Evolutionary conservation across 2,797 vertebrate genomes (phyloP).

Genomic region (Atherinosoma microstoma): DNA sequence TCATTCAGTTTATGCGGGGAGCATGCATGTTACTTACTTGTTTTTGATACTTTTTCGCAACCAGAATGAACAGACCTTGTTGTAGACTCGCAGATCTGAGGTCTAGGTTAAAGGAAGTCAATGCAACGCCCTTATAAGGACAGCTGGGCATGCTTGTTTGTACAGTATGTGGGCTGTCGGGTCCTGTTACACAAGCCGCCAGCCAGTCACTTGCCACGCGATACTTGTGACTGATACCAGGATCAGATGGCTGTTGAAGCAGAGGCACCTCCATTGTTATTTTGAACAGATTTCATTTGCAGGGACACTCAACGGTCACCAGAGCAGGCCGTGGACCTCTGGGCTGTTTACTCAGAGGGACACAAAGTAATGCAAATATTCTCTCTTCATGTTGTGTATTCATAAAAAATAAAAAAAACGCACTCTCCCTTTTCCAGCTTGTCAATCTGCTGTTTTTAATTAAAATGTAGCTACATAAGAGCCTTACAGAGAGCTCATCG

Average conservation of each 20-base stretch:
- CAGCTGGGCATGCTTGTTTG: background rate
- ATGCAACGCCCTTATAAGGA: background rate
- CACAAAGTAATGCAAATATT: background rate
- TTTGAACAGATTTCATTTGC: conserved; percentile 34
- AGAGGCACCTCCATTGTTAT: conserved; percentile 36
- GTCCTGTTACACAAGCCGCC: conserved; percentile 43
- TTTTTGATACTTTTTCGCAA: background rate
- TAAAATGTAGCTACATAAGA: background rate
- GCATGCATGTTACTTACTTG: too few species aligned
- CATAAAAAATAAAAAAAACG: background rate
- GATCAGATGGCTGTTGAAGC: conserved; percentile 43
- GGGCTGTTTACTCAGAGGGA: background rate
- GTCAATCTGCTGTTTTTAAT: conserved; percentile 14
- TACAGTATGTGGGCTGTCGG: conserved; percentile 16
- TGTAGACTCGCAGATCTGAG: background rate
- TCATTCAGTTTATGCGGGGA: background rate
- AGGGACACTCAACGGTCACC: conserved; percentile 25
- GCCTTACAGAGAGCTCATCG: conserved; percentile 15
- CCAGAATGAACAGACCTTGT: background rate
- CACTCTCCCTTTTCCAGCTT: background rate
- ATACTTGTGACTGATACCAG: conserved; percentile 49
- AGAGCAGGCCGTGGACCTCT: background rate
- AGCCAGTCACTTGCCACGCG: conserved; percentile 30
- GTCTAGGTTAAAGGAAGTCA: background rate
- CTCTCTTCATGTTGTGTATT: background rate